Conservation (phyloP, 2,888 invertebrate species). For the Thera britannica region DNA sequence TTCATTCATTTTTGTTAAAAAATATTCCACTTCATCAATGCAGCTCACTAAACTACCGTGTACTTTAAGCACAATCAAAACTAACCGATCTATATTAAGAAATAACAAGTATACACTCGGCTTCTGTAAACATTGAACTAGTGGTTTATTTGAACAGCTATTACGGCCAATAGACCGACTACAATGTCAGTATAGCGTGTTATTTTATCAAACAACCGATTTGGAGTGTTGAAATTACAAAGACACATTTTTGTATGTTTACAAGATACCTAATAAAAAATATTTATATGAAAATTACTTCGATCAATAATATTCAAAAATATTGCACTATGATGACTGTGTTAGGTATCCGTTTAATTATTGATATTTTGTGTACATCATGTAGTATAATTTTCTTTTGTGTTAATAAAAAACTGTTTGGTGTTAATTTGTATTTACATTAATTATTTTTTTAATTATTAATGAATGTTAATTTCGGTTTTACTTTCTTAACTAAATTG, state of each 20-base stretch:
- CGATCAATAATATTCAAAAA: no score
- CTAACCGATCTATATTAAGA: conserved; percentile 30
- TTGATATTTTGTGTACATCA: no score
- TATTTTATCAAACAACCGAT: conserved; percentile 3
- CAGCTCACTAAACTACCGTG: background rate
- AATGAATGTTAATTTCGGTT: no score
- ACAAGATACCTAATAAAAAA: background rate
- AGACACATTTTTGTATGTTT: background rate
- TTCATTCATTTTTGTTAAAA: background rate
- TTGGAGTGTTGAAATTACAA: background rate
- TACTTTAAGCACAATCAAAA: conserved; percentile 19
- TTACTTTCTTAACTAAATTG: no score
- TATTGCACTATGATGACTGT: no score
- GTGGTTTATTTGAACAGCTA: conserved; percentile 30
- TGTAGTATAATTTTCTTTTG: no score
- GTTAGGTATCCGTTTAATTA: no score
- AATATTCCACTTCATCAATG: background rate
- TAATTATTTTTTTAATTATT: no score
- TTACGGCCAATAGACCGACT: conserved; percentile 5
- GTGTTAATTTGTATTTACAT: no score
- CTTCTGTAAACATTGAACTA: conserved; percentile 27
- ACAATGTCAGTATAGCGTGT: background rate
- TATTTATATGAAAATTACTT: no score
- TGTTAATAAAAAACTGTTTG: no score
- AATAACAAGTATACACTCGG: conserved; percentile 25